Evolutionary conservation across 2,797 vertebrate genomes (phyloP).

Genomic region (Sarcoramphus papa): DNA sequence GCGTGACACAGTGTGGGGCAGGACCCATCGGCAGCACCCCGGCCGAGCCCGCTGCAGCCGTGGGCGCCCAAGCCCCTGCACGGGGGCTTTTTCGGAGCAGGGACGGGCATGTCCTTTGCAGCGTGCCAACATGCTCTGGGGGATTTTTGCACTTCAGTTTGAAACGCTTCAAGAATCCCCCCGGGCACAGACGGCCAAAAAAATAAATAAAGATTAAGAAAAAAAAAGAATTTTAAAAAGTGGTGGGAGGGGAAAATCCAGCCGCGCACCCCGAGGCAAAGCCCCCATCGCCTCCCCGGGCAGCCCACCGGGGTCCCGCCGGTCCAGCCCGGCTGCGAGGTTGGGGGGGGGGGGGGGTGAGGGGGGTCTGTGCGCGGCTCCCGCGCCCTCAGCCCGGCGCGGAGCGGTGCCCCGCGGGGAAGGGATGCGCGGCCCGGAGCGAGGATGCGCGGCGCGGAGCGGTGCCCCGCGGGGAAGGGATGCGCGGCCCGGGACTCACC

Average conservation of each 20-base stretch:
- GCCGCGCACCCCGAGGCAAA: not conserved
- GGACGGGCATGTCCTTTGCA: fast-evolving
- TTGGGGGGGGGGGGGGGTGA: no score
- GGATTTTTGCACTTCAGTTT: fast-evolving
- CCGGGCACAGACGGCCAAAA: not conserved
- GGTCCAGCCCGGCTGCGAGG: not conserved
- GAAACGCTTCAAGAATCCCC: not conserved
- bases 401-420: not conserved
- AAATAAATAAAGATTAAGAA: no score
- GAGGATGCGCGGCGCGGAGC: not conserved
- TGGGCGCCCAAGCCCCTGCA: not conserved
- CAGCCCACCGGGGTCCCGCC: not conserved
- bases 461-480: not conserved
- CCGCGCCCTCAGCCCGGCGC: not conserved
- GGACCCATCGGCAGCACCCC: not conserved
- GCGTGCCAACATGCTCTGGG: not conserved
- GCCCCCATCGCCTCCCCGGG: not conserved
- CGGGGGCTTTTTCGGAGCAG: not conserved
- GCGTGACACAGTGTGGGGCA: not conserved
- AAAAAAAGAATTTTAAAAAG: not conserved
- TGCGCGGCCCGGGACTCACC: constrained; percentile 73
- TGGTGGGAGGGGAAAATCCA: no score
- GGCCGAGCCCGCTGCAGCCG: not conserved
- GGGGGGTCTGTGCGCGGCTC: not conserved
- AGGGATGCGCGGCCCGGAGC: no score